phyloP scores from a whole-genome alignment of 2,113 vertebrate species.

The Gnathonemus echidnorhynchus region DNA sequence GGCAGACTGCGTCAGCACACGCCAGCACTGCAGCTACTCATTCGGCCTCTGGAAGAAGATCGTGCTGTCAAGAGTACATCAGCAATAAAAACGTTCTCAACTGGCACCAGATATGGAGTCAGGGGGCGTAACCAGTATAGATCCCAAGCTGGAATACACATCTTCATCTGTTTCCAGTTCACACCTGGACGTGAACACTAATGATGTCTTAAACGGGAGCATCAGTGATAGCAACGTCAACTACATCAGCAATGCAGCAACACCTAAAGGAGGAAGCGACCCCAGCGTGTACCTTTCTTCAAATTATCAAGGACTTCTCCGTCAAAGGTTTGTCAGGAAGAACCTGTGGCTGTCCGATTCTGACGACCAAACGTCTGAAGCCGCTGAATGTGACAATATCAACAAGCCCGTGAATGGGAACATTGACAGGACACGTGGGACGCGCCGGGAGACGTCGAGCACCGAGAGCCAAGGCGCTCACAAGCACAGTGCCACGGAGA shows the following conservation, averaged over 20 bases:
- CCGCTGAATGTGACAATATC: conserved; percentile 58
- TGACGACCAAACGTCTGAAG: conserved; percentile 71
- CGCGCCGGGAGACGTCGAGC: conserved; percentile 42
- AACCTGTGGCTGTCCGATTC: conserved; percentile 83
- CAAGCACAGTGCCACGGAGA: conserved; percentile 43
- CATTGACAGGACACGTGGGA: conserved; percentile 51
- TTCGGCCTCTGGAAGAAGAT: conserved; percentile 48
- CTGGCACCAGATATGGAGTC: conserved; percentile 60
- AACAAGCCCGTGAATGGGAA: conserved; percentile 45
- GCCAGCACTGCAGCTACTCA: conserved; percentile 53
- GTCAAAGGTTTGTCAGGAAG: conserved; percentile 81
- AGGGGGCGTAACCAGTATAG: conserved; percentile 54
- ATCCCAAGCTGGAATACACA: conserved; percentile 53
- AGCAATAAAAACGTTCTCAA: conserved; percentile 43
- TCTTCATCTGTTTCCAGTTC: conserved; percentile 53
- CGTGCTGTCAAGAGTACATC: conserved; percentile 45
- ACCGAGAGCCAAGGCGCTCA: conserved; percentile 43
- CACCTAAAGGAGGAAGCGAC: conserved; percentile 57
- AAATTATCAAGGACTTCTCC: conserved; percentile 58
- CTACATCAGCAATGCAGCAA: conserved; percentile 48
- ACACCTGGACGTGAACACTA: conserved; percentile 57
- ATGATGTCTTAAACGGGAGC: conserved; percentile 55
- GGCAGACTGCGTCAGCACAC: conserved; percentile 62
- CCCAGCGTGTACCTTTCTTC: conserved; percentile 51
- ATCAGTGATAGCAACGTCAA: conserved; percentile 53